Percentiles rank a stretch among this genome's conserved stretches.
Conservation (phyloP, 2,113 vertebrate genomes). For the Gallinago media region DNA sequence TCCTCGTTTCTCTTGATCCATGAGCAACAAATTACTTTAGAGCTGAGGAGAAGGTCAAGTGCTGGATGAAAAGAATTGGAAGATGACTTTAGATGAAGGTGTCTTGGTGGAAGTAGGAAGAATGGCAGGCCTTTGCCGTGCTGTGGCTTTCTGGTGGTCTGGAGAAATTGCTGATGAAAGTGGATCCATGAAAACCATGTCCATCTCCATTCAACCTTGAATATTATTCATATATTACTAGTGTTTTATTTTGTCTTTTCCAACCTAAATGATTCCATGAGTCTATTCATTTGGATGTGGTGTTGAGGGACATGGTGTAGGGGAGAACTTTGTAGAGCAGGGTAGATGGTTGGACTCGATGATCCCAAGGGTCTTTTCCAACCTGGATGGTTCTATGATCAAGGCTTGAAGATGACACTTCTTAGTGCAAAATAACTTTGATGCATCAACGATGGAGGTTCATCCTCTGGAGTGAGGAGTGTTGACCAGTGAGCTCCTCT, state of each 20-base stretch:
- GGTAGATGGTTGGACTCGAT: too few species aligned
- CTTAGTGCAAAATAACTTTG: background rate
- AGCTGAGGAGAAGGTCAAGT: background rate
- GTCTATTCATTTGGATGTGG: too few species aligned
- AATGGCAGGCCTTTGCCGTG: background rate
- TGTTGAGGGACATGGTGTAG: too few species aligned
- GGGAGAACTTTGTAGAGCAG: too few species aligned
- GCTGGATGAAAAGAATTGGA: background rate
- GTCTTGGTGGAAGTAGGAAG: background rate
- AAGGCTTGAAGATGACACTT: background rate
- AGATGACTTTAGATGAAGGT: background rate
- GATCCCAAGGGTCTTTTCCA: too few species aligned
- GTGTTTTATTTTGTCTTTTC: background rate
- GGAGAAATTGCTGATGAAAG: background rate
- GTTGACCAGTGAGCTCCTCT: background rate
- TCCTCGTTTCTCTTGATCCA: background rate
- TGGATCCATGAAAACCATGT: accelerated
- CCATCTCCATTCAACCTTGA: background rate
- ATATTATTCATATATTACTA: background rate
- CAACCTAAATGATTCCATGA: too few species aligned
- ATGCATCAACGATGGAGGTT: background rate
- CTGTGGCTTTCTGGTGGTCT: background rate
- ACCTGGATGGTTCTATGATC: too few species aligned
- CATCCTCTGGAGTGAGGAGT: accelerated
- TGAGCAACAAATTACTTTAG: background rate